Conservation (phyloP, 2,113 vertebrate genomes). For the Rhinichthys klamathensis region DNA sequence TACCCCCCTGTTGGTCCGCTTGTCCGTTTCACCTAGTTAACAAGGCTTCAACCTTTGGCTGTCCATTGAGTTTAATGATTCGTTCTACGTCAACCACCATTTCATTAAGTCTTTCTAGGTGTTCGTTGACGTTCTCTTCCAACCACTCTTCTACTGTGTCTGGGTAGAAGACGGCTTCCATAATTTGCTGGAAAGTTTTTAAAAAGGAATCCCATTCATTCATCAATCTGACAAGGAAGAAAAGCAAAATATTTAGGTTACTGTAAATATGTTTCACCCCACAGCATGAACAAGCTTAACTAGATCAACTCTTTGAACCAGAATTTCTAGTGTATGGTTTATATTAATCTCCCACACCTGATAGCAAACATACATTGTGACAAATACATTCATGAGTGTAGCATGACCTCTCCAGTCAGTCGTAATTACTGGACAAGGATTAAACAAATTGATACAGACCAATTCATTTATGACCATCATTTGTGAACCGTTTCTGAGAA, state of each 20-base stretch:
- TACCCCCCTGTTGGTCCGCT: not conserved
- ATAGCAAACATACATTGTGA: not conserved
- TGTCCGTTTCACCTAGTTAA: not conserved
- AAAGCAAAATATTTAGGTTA: not conserved
- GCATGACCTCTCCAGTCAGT: not conserved
- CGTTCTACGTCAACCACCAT: slow-evolving; percentile 71
- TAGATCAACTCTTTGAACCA: not conserved
- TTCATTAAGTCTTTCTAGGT: slow-evolving; percentile 71
- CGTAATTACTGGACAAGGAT: too few species aligned
- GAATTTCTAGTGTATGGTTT: not conserved
- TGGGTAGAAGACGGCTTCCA: slow-evolving; percentile 73
- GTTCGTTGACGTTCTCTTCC: slow-evolving; percentile 75
- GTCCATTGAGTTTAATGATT: slow-evolving; percentile 69
- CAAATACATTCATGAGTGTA: not conserved
- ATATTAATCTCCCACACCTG: not conserved
- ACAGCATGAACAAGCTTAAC: not conserved
- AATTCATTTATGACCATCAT: not conserved
- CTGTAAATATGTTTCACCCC: not conserved
- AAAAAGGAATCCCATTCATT: slow-evolving; percentile 74
- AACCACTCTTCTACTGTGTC: slow-evolving; percentile 82
- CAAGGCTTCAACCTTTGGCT: slow-evolving; percentile 26
- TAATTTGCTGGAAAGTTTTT: slow-evolving; percentile 62
- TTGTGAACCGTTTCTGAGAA: not conserved
- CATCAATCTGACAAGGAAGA: slow-evolving; percentile 62
- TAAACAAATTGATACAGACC: too few species aligned